phyloP scores from a whole-genome alignment of 35 echinoderm and acorn worm genomes.

The Apostichopus japonicus region DNA sequence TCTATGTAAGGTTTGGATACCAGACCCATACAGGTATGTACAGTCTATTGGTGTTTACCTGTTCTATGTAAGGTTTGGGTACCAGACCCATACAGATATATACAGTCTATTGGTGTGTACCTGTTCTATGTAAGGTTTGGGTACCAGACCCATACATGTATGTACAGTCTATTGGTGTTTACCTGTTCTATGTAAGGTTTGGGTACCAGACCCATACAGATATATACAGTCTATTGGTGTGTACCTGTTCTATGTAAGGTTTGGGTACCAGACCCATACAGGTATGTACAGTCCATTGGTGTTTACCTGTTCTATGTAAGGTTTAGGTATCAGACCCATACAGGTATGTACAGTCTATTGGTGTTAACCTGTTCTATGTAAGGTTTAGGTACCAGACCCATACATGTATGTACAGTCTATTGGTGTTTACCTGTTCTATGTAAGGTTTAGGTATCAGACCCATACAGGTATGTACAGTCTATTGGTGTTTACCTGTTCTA shows the following conservation, averaged over 20 bases:
- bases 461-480: neutral
- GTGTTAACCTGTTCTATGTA: conserved; percentile 74
- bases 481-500: conserved; percentile 60
- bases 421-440: conserved; percentile 68
- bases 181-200: conserved; percentile 80
- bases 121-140: conserved; percentile 76
- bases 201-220: conserved; percentile 66
- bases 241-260: conserved; percentile 80
- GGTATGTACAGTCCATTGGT: neutral
- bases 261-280: conserved; percentile 73
- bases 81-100: conserved; percentile 47
- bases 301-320: conserved; percentile 77
- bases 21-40: conserved; percentile 27
- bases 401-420: neutral
- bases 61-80: conserved; percentile 80
- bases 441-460: conserved; percentile 82
- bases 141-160: conserved; percentile 60
- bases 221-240: neutral
- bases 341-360: neutral
- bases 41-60: conserved; percentile 32
- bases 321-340: conserved; percentile 75
- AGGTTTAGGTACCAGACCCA: conserved; percentile 77
- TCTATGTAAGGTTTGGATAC: conserved; percentile 84
- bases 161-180: neutral
- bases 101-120: conserved; percentile 27